A percentile compares a stretch with the other conserved stretches of the same genome.
Evolutionary conservation across 2,888 invertebrate genomes (phyloP).

Genomic region (Ophion slaviceki): DNA sequence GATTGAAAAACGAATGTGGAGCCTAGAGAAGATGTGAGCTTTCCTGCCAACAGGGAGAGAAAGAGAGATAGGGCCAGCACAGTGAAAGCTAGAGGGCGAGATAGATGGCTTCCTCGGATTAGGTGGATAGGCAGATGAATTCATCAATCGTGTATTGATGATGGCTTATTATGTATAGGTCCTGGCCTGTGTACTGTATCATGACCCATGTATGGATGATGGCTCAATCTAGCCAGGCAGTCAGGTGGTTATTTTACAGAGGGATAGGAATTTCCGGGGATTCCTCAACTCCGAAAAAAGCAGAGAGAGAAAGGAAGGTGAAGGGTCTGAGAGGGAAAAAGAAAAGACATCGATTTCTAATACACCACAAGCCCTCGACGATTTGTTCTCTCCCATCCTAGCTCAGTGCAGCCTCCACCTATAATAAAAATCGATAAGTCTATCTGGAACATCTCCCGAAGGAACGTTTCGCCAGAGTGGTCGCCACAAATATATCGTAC

Average conservation of each 20-base stretch:
- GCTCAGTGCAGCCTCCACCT: constrained; percentile 7
- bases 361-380: constrained; percentile 32
- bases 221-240: background rate
- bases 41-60: background rate
- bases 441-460: constrained; percentile 69
- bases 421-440: constrained; percentile 73
- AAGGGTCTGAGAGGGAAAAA: constrained; percentile 22
- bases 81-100: background rate
- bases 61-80: background rate
- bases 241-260: background rate
- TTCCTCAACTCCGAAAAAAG: background rate
- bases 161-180: background rate
- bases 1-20: constrained; percentile 54
- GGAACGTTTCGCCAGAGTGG: constrained; percentile 60
- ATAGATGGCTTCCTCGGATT: background rate
- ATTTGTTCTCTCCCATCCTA: constrained; percentile 14
- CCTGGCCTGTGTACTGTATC: too few relatives aligned
- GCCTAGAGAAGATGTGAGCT: background rate
- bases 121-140: background rate
- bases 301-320: constrained; percentile 1
- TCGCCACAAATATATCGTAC: constrained; percentile 33
- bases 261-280: background rate
- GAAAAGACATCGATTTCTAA: constrained; percentile 64
- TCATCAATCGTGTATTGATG: background rate
- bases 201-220: background rate